These are phyloP conservation scores for Microchrysa polita DNA, from an alignment of 2,888 invertebrate species.

Conservation along the genomic window DNA sequence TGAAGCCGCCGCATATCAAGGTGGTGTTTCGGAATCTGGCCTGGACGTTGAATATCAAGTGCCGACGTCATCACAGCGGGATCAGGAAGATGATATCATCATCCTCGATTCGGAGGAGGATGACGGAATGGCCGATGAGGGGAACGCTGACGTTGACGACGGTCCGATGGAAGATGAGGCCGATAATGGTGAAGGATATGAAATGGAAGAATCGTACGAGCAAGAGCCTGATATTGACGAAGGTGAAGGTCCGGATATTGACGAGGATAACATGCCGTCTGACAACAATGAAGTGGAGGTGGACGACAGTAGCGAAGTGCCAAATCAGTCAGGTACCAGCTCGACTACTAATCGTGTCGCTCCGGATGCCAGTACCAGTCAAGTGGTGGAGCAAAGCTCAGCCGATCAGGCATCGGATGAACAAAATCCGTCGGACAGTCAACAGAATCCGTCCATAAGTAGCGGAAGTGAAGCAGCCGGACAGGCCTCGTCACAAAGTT, in stretches of 20 bases:
- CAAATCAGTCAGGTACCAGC: constrained; percentile 68
- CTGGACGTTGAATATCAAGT: constrained; percentile 80
- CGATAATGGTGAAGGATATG: constrained; percentile 69
- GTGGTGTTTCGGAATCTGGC: constrained; percentile 69
- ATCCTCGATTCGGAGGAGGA: constrained; percentile 84
- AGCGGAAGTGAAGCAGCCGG: constrained; percentile 73
- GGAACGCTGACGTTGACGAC: constrained; percentile 69
- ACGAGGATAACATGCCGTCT: constrained; percentile 68
- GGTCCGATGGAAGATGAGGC: constrained; percentile 65
- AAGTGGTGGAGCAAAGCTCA: constrained; percentile 56
- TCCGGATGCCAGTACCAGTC: constrained; percentile 57
- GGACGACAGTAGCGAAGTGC: constrained; percentile 73
- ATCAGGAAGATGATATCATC: constrained; percentile 85
- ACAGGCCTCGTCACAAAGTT: constrained; percentile 42
- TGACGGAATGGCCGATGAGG: constrained; percentile 66
- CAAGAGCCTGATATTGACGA: constrained; percentile 68
- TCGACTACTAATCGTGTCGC: constrained; percentile 66
- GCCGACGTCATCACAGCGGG: constrained; percentile 86
- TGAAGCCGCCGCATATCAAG: constrained; percentile 52
- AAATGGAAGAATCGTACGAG: constrained; percentile 66
- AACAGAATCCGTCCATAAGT: constrained; percentile 78
- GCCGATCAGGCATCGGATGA: constrained; percentile 52
- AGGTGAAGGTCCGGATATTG: constrained; percentile 66
- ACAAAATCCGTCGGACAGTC: constrained; percentile 64
- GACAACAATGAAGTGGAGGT: constrained; percentile 73